These are phyloP conservation scores for Pyrrhosoma nymphula DNA, from an alignment of 2,888 invertebrate species.

Conservation along the genomic window DNA sequence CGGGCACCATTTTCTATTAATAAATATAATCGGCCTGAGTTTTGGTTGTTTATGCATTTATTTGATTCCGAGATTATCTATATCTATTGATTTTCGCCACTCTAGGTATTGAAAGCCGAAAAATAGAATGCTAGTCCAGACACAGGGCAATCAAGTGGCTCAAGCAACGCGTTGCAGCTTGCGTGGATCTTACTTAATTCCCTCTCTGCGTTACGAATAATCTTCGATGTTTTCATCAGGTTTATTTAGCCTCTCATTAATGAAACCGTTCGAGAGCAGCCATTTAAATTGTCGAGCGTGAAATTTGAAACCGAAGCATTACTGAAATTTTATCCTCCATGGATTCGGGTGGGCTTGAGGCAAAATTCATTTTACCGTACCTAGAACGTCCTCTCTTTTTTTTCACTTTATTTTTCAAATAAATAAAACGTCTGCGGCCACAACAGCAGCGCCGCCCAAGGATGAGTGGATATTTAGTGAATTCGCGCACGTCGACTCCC, in stretches of 20 bases:
- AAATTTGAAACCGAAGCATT: neutral
- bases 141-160: neutral
- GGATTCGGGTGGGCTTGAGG: neutral
- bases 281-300: neutral
- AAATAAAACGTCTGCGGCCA: neutral
- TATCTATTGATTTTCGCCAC: no score
- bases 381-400: neutral
- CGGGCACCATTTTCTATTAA: no score
- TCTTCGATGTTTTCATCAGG: neutral
- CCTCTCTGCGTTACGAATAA: neutral
- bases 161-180: neutral
- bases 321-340: neutral
- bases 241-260: neutral
- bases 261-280: neutral
- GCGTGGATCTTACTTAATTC: neutral
- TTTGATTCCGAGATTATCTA: no score
- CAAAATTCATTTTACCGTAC: neutral
- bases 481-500: constrained; percentile 18
- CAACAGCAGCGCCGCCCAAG: neutral
- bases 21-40: no score
- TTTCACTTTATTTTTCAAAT: no score
- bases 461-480: neutral
- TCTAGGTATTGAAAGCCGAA: no score
- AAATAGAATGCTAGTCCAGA: neutral
- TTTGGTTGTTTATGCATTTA: no score